Base-by-base conservation (phyloP, 1,140 invertebrate genomes). In the Pseudoatta argentina region DNA sequence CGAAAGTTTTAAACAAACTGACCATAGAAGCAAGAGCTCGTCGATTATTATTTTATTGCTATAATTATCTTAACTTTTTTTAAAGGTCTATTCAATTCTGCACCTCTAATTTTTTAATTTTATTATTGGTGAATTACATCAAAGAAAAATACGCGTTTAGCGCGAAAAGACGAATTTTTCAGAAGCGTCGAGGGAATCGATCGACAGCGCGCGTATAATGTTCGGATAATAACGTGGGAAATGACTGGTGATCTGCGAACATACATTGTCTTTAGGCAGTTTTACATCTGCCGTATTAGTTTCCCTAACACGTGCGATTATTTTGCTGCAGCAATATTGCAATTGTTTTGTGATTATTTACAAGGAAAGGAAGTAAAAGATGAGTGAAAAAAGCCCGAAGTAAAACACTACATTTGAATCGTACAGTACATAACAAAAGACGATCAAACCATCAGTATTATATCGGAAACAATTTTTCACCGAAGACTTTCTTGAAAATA, bases 161-260 rank as follows among this genome's bases (percentile, higher is more conserved):
- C 6, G 10, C 2, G 18, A 5, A 48, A n/a, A 24, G 0, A 10
- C 27, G 6, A 78, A 78, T 30, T 64, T 48, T 63, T 78, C 39
- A 77, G 18, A 64, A 3, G 73, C 57, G 8, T 27, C 24, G 4
- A n/a, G 4, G 39, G 3, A 12, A 78, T 78, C 39, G 24, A 64
- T 64, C 18, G 75, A 6, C 3, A 48, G 59, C 18, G 6, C 18
- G 24, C 10, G 18, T 78, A n/a, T 24, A 64, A 16, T 64, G 10
- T 77, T 77, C 16, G 0, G 8, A 2, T 78, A 78, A 78, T 78
- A 64, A 64, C 39, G 8, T 78, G 39, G 18, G 24, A 55, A 63
- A 64, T 59, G 5, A 7, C 16, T 24, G 59, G 39, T 64, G n/a
- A 55, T 64, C 18, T 30, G 24, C 24, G 12, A 51, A 44, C 51